Evolutionary conservation across 2,888 invertebrate species (phyloP).

Genomic region (Volucella inanis): DNA sequence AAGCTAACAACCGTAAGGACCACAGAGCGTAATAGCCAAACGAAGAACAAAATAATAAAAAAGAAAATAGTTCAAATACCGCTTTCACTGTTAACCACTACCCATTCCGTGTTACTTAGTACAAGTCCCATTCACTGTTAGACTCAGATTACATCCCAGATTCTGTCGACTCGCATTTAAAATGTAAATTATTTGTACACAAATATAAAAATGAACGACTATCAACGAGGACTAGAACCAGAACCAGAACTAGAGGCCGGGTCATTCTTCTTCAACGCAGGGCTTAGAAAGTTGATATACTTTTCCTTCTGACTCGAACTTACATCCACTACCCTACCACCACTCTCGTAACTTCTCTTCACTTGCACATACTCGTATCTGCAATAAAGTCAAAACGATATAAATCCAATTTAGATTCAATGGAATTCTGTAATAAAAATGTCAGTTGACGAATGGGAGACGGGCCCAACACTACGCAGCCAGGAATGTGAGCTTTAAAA

Average conservation of each 20-base stretch:
- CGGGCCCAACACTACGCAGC: constrained; percentile 10
- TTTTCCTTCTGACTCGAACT: not conserved
- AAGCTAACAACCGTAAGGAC: constrained; percentile 16
- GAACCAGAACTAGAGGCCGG: not conserved
- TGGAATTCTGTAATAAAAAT: constrained; percentile 51
- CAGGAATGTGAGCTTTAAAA: constrained; percentile 40
- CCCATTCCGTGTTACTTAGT: not conserved
- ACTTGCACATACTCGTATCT: constrained; percentile 36
- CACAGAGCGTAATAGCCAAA: not conserved
- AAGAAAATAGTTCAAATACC: not conserved
- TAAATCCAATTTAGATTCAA: constrained; percentile 67
- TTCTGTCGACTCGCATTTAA: constrained; percentile 56
- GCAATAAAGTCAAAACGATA: constrained; percentile 53
- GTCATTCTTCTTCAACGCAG: constrained; percentile 24
- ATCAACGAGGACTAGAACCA: constrained; percentile 18
- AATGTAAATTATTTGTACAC: constrained; percentile 63
- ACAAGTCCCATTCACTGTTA: constrained; percentile 1
- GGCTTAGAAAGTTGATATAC: constrained; percentile 27
- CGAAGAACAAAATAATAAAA: not conserved
- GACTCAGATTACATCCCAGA: constrained; percentile 41
- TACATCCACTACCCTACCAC: not conserved
- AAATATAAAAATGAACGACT: constrained; percentile 37
- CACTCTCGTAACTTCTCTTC: not conserved
- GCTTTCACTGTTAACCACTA: not conserved
- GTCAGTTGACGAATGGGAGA: constrained; percentile 49